Conservation (phyloP, 2,888 invertebrate genomes). For the Drosophila setosimentum region DNA sequence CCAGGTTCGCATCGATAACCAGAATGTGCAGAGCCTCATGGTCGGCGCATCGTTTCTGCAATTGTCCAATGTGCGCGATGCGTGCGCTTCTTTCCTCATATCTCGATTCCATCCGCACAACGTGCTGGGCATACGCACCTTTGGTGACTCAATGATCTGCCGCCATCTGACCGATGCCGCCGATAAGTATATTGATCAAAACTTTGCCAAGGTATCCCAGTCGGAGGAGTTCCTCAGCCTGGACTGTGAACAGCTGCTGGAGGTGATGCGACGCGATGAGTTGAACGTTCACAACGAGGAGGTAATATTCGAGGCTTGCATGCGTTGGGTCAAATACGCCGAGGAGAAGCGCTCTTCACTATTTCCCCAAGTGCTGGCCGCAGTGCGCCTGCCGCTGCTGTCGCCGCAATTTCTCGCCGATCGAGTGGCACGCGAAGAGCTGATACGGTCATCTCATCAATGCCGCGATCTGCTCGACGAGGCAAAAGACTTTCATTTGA, state of each 20-base stretch:
- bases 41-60: conserved; percentile 94
- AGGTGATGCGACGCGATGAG: conserved; percentile 91
- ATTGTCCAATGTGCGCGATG: conserved; percentile 91
- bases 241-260: conserved; percentile 88
- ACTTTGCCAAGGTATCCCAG: conserved; percentile 91
- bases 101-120: conserved; percentile 92
- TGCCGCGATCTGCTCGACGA: conserved; percentile 95
- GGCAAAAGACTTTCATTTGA: conserved; percentile 94
- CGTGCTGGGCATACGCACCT: conserved; percentile 91
- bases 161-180: conserved; percentile 89
- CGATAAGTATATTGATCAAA: conserved; percentile 89
- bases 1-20: conserved; percentile 90
- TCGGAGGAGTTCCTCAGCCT: conserved; percentile 91
- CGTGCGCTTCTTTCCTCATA: conserved; percentile 92
- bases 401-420: conserved; percentile 93
- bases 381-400: conserved; percentile 92
- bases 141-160: conserved; percentile 92
- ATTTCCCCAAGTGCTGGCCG: conserved; percentile 90
- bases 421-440: conserved; percentile 91
- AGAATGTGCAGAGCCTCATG: conserved; percentile 93
- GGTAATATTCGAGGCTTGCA: conserved; percentile 93
- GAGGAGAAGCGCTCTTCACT: conserved; percentile 86
- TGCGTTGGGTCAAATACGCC: conserved; percentile 92
- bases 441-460: conserved; percentile 91
- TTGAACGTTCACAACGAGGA: conserved; percentile 92